phyloP scores from a whole-genome alignment of 1,140 invertebrate species.

The Sycophila sp. region DNA sequence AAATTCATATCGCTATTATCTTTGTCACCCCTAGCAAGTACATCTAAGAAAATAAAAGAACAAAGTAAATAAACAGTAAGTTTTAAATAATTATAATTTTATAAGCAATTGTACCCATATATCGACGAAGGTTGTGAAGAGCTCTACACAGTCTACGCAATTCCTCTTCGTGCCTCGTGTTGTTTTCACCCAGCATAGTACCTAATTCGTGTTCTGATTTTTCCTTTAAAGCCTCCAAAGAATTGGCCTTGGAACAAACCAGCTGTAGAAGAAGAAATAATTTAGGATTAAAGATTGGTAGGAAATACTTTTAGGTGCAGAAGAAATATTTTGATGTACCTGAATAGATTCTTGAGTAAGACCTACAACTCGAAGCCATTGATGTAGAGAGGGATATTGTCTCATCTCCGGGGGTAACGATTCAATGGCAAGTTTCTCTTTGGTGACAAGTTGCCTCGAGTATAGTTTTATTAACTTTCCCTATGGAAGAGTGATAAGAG shows the following conservation, averaged over 20 bases:
- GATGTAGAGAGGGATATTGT: slow-evolving; percentile 79
- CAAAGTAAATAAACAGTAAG: neutral
- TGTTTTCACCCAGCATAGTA: slow-evolving; percentile 73
- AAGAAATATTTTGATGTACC: slow-evolving; percentile 62
- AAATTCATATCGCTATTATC: slow-evolving; percentile 75
- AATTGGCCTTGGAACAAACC: slow-evolving; percentile 70
- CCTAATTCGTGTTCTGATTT: slow-evolving; percentile 85
- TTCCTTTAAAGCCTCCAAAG: slow-evolving; percentile 83
- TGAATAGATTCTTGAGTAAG: slow-evolving; percentile 76
- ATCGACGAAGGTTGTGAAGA: slow-evolving; percentile 84
- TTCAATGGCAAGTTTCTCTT: slow-evolving; percentile 75
- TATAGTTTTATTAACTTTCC: slow-evolving; percentile 94
- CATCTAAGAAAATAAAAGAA: slow-evolving; percentile 67
- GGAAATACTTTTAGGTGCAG: neutral
- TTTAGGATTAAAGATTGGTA: neutral
- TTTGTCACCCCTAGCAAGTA: slow-evolving; percentile 70
- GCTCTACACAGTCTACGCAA: slow-evolving; percentile 81
- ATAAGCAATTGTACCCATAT: slow-evolving; percentile 72
- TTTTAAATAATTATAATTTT: neutral
- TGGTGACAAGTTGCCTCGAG: slow-evolving; percentile 88
- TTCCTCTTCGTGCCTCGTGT: slow-evolving; percentile 80
- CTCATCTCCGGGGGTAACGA: slow-evolving; percentile 71
- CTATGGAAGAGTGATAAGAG: slow-evolving; percentile 66
- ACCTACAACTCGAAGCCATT: slow-evolving; percentile 93
- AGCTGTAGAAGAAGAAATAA: slow-evolving; percentile 57